phyloP scores from a whole-genome alignment of 2,888 invertebrate species.

The Pristionchus entomophagus region DNA sequence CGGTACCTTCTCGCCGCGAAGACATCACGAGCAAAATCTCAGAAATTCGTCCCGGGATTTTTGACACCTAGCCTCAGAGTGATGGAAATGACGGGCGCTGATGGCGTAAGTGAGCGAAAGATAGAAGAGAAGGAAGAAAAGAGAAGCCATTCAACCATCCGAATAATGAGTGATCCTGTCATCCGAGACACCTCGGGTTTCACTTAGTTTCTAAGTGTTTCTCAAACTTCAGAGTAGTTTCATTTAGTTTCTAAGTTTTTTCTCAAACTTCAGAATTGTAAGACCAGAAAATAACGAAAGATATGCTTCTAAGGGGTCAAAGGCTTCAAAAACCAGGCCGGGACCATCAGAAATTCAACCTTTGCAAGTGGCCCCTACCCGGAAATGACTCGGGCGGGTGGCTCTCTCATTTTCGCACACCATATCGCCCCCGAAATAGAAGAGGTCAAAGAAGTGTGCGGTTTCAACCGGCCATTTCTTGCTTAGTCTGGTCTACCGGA shows the following conservation, averaged over 20 bases:
- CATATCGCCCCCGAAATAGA: not conserved
- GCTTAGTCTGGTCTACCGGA: not conserved
- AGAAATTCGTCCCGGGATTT: not conserved
- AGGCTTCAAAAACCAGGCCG: too few relatives aligned
- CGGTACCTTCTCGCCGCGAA: too few relatives aligned
- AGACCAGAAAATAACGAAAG: too few relatives aligned
- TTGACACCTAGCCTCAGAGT: not conserved
- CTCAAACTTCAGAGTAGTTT: not conserved
- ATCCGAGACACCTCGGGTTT: not conserved
- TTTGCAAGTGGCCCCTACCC: not conserved
- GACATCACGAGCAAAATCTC: not conserved
- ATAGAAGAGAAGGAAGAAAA: not conserved
- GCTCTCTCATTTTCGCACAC: not conserved
- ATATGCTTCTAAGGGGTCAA: not conserved
- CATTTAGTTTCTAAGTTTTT: too few relatives aligned
- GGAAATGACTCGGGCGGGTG: slow-evolving; percentile 4
- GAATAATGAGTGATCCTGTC: slow-evolving; percentile 24
- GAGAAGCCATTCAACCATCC: not conserved
- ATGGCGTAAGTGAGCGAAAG: slow-evolving; percentile 23
- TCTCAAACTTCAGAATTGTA: too few relatives aligned
- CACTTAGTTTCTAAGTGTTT: not conserved
- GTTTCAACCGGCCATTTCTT: not conserved
- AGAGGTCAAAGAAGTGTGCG: not conserved
- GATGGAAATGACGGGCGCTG: slow-evolving; percentile 15
- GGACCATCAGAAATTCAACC: not conserved